Base-by-base conservation (phyloP, 1,140 invertebrate species). In the Lepeophtheirus salmonis region DNA sequence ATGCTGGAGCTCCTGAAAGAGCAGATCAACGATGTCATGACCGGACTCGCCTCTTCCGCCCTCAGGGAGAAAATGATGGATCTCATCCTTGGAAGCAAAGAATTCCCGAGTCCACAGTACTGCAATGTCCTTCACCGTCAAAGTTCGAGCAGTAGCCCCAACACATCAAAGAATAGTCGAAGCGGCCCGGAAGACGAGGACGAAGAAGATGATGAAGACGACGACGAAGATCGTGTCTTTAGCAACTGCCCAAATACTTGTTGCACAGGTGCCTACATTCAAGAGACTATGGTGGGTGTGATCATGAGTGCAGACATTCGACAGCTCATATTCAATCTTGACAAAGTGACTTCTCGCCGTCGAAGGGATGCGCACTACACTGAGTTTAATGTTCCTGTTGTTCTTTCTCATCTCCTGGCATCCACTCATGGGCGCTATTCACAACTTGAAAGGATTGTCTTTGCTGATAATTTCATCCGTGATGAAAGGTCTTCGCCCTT, bases 231-330 rank as follows among this genome's bases (percentile, higher is more conserved):
- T 4, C 48, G 10, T 53, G 41, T 60, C 6, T 21, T 16, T 21
- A 20, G 18, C 17, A 26, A 20, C 17, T 61, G 59, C 25, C 50
- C 50, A n/a, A 52, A 61, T 24, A 26, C 21, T 2, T 61, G 59
- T 23, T 61, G 59, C 21, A 54, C 59, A 2, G 59, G 59, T 2
- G 59, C 59, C 13, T 61, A 3, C 59, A 54, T 61, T 12, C 49
- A 53, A 20, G 59, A 61, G 23, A 50, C 50, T 18, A 61, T 61
- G 59, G 49, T 26, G 49, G 59, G 59, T 16, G 24, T 61, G 14
- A 23, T 61, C 22, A 61, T 61, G 59, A 21, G 50, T 21, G 14
- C 49, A 2, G 59, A 61, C 21, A 16, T 61, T 13, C 17, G 51
- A 20, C 24, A 52, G 25, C 59, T 61, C 17, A 61, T 52, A 18